Evolutionary conservation across 2,888 invertebrate species (phyloP), one percentile per base, ranked within the genome.

Genomic region (Fragum sueziense): DNA sequence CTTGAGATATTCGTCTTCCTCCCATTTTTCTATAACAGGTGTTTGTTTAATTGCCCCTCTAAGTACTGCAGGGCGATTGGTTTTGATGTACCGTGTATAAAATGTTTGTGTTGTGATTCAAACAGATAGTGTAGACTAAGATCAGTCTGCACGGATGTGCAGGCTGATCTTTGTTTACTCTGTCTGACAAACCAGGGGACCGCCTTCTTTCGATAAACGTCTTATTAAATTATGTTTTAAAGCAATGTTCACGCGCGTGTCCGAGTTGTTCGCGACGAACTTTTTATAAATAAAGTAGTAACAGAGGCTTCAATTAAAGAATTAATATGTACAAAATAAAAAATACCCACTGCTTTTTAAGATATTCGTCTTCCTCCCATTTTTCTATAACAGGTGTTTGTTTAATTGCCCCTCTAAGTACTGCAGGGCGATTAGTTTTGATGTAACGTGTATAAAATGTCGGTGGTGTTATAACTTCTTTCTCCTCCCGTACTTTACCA

Each of bases 281-380:
- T n/a, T n/a, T n/a, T n/a, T n/a, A n/a, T n/a, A n/a, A n/a, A n/a
- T n/a, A n/a, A n/a, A n/a, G n/a, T n/a, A n/a, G n/a, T n/a, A n/a
- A n/a, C n/a, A n/a, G n/a, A n/a, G n/a, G n/a, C n/a, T n/a, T n/a
- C n/a, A n/a, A n/a, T n/a, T n/a, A n/a, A n/a, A n/a, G n/a, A n/a
- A n/a, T n/a, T n/a, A n/a, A n/a, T n/a, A n/a, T n/a, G n/a, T n/a
- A n/a, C n/a, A n/a, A n/a, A n/a, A n/a, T n/a, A n/a, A n/a, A n/a
- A n/a, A 37, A 37, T 41, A 54, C 67, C 82, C 84, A 91, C 89
- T 85, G 86, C 67, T 90, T 83, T 76, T 88, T 91, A 7, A 93
- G 78, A 70, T 92, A 91, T 22, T 85, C 80, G 73, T 93, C 93
- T 14, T 89, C 87, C 14, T 81, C 82, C 92, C 93, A 93, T 4